These are phyloP conservation scores for Phocoena sinus DNA, from an alignment of 2,113 vertebrate species.

Conservation along the genomic window DNA sequence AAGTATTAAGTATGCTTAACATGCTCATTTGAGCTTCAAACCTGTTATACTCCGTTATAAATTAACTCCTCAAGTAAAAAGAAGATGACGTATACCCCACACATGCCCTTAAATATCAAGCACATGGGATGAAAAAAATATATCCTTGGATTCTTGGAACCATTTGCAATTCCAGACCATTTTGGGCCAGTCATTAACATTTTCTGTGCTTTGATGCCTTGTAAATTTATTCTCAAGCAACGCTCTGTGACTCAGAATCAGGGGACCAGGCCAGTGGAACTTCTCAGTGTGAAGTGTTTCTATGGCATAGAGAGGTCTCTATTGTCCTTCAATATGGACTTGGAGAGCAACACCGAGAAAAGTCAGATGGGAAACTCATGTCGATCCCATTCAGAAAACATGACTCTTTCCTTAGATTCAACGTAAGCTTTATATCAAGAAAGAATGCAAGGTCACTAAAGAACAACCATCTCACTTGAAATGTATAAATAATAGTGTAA, in stretches of 20 bases:
- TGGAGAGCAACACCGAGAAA: neutral
- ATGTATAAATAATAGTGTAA: neutral
- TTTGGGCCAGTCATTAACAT: neutral
- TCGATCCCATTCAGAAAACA: slow-evolving; percentile 7
- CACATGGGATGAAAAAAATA: neutral
- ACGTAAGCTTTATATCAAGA: neutral
- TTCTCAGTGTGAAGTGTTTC: neutral
- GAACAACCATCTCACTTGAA: slow-evolving; percentile 19
- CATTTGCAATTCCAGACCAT: neutral
- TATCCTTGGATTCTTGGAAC: neutral
- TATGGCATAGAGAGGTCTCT: neutral
- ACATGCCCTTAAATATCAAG: neutral
- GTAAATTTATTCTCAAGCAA: slow-evolving; percentile 38
- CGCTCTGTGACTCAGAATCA: slow-evolving; percentile 42
- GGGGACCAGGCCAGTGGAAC: neutral
- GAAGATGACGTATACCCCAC: neutral
- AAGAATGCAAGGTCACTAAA: slow-evolving; percentile 12
- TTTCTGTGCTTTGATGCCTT: slow-evolving; percentile 31
- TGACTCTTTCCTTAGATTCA: neutral
- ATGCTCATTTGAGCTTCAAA: neutral
- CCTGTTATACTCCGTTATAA: neutral
- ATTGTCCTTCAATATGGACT: neutral
- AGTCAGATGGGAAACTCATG: neutral
- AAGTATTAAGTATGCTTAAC: slow-evolving; percentile 11
- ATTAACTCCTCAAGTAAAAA: neutral